These are phyloP conservation scores for Enteromius fasciolatus DNA, from an alignment of 2,797 vertebrate genomes.

Conservation along the genomic window DNA sequence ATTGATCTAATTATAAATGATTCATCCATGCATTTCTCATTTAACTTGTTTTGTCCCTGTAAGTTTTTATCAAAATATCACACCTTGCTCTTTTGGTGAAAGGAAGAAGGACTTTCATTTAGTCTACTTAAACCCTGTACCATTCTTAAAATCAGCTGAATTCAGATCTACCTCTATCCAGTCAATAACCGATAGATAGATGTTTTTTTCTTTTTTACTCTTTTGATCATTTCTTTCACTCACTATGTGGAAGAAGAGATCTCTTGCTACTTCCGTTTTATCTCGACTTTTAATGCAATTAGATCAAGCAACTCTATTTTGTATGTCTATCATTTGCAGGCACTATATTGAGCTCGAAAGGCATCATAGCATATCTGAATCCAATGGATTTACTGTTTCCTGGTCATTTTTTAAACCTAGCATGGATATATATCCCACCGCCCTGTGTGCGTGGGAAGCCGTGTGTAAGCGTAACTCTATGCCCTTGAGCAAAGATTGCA, in stretches of 20 bases:
- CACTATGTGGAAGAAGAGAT: neutral
- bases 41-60: neutral
- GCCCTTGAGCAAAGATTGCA: conserved; percentile 6
- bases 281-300: no score
- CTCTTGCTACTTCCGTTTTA: no score
- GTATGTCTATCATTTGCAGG: neutral
- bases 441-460: neutral
- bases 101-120: neutral
- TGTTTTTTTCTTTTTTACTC: neutral
- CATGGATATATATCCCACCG: neutral
- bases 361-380: neutral
- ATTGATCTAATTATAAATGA: neutral
- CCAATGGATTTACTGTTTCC: neutral
- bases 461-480: neutral
- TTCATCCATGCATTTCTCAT: neutral
- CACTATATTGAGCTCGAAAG: neutral
- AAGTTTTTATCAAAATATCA: neutral
- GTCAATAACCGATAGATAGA: neutral
- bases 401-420: neutral
- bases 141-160: neutral
- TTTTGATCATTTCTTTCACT: neutral
- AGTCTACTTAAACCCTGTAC: neutral
- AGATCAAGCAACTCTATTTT: no score
- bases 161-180: neutral
- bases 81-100: neutral